phyloP scores from a whole-genome alignment of 2,888 invertebrate species.

The Cerceris ruficornis region DNA sequence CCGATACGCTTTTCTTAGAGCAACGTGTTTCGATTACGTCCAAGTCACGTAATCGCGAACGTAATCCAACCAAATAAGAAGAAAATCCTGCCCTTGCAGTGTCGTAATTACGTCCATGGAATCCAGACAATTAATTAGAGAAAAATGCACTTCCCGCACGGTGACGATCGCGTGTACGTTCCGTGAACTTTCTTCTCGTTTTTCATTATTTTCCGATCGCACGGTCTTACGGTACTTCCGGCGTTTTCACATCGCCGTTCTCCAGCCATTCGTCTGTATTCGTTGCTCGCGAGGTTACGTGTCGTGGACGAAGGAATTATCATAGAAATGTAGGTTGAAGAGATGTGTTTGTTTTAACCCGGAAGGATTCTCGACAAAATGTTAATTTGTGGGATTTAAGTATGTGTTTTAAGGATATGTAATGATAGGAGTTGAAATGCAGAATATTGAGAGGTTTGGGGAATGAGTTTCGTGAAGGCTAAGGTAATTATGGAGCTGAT shows the following conservation, averaged over 20 bases:
- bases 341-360: no score
- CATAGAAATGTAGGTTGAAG: no score
- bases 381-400: no score
- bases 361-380: no score
- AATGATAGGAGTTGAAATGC: no score
- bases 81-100: not conserved
- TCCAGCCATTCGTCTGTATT: not conserved
- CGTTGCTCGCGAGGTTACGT: not conserved
- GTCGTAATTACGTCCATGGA: not conserved
- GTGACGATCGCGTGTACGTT: not conserved
- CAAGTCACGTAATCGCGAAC: not conserved
- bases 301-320: not conserved
- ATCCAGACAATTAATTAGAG: constrained; percentile 26
- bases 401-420: no score
- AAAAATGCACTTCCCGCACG: not conserved
- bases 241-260: constrained; percentile 5
- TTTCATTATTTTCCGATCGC: constrained; percentile 8
- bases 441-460: no score
- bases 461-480: no score
- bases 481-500: no score
- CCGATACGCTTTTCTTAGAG: not conserved
- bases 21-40: not conserved
- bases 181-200: not conserved
- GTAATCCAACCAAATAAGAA: no score
- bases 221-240: constrained; percentile 14